A percentile compares a stretch with the other conserved stretches of the same genome.
Evolutionary conservation across 2,888 invertebrate species (phyloP).

Genomic region (Oxystoma pomonae): DNA sequence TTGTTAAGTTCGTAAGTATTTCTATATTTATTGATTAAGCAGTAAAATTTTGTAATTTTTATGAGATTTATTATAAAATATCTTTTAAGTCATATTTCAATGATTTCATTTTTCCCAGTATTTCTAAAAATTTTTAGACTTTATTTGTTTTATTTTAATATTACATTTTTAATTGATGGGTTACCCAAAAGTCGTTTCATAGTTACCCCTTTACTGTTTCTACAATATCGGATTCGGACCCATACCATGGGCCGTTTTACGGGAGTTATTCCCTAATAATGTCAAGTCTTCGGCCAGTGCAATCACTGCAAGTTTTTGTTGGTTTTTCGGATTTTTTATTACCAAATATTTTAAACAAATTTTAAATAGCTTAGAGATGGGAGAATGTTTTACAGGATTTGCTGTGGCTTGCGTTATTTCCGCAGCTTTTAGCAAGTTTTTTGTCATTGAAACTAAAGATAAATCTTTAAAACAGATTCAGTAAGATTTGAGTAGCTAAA

Average conservation of each 20-base stretch:
- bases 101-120: too few species aligned
- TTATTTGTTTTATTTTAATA: too few species aligned
- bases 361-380: slow-evolving; percentile 56
- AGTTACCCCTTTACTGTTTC: slow-evolving; percentile 51
- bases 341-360: slow-evolving; percentile 66
- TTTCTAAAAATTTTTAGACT: too few species aligned
- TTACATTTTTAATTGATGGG: slow-evolving; percentile 34
- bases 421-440: slow-evolving; percentile 67
- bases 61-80: too few species aligned
- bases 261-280: slow-evolving; percentile 74
- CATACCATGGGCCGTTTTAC: too few species aligned
- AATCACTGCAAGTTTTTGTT: slow-evolving; percentile 72
- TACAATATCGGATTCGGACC: slow-evolving; percentile 69
- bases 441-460: slow-evolving; percentile 87
- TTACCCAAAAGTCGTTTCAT: not conserved
- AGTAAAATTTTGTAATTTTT: too few species aligned
- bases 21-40: too few species aligned
- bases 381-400: slow-evolving; percentile 70
- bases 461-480: slow-evolving; percentile 82
- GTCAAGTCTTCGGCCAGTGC: slow-evolving; percentile 75
- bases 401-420: slow-evolving; percentile 57
- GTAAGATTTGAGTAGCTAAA: slow-evolving; percentile 60
- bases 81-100: slow-evolving; percentile 57
- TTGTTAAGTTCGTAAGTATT: slow-evolving; percentile 60
- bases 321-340: slow-evolving; percentile 70